Base-by-base conservation (phyloP, 2,113 vertebrate species). In the Phocoena sinus region DNA sequence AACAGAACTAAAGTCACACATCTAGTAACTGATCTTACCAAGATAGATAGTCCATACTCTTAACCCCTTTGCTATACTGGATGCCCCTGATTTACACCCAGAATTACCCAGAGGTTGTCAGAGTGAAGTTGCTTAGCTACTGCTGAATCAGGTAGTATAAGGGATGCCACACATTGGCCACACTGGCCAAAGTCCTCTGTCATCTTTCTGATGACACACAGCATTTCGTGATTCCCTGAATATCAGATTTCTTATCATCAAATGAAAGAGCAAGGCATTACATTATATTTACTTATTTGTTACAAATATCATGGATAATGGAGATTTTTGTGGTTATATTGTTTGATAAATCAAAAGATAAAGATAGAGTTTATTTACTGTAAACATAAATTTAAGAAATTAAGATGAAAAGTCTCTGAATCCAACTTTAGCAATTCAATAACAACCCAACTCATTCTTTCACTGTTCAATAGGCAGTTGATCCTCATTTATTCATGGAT, bases 271-370 rank as follows among this genome's bases (percentile, higher is more conserved):
- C 36, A 83, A 95, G 44, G 10, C 12, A 71, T n/a, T 80, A 58
- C 12, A 71, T 31, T 80, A 47, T 63, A 65, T 94, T 92, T 82
- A 63, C 65, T 53, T 94, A 63, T 74, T 62, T 56, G 5, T 50
- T 95, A 77, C 14, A 84, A 82, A 89, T 74, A 91, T 38, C 65
- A 84, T 0, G 62, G 38, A 88, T 44, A 94, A 53, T 77, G 8
- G 18, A 93, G 44, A 85, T 86, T 95, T 95, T 50, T 82, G 17
- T 70, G 28, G 56, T 56, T 36, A 67, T 38, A 94, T 1, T 47
- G 12, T 53, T 71, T 83, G 71, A 81, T 28, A 74, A 95, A 89
- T 85, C 21, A 92, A 38, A 92, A 92, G 84, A 89, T 38, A 96
- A 83, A 79, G n/a, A 58, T 0, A 68, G 3, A 94, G 3, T 8